These are phyloP conservation scores for Potamarius usumacintae DNA, from an alignment of 2,113 vertebrate genomes.

Conservation along the genomic window DNA sequence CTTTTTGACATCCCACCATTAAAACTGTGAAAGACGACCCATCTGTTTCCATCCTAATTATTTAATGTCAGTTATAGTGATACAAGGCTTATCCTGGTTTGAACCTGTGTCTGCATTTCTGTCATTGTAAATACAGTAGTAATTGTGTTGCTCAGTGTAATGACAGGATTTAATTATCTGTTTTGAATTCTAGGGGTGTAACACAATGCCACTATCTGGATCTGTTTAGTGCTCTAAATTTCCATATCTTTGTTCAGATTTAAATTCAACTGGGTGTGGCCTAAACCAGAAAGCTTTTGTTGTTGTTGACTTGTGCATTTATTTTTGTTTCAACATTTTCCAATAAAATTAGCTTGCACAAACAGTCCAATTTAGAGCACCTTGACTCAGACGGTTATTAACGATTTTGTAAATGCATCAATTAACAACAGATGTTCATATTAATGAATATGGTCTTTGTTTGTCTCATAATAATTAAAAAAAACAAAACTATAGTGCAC, in stretches of 20 bases:
- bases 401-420: not conserved
- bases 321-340: no score
- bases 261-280: not conserved
- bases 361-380: no score
- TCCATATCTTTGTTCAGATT: not conserved
- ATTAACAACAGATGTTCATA: not conserved
- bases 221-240: not conserved
- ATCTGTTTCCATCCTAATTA: conserved; percentile 14
- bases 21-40: conserved; percentile 19
- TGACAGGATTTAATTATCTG: not conserved
- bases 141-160: not conserved
- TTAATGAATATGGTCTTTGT: not conserved
- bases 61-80: not conserved
- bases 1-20: conserved; percentile 21
- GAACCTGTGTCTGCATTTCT: not conserved
- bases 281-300: not conserved
- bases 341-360: no score
- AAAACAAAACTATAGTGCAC: not conserved
- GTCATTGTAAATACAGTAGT: not conserved
- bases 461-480: not conserved
- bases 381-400: not conserved
- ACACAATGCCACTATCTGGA: not conserved
- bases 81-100: not conserved
- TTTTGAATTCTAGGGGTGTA: not conserved
- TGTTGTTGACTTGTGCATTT: no score